Evolutionary conservation across 2,113 vertebrate genomes (phyloP), one percentile per base, ranked within the genome.

Genomic region (Tragelaphus strepsiceros): DNA sequence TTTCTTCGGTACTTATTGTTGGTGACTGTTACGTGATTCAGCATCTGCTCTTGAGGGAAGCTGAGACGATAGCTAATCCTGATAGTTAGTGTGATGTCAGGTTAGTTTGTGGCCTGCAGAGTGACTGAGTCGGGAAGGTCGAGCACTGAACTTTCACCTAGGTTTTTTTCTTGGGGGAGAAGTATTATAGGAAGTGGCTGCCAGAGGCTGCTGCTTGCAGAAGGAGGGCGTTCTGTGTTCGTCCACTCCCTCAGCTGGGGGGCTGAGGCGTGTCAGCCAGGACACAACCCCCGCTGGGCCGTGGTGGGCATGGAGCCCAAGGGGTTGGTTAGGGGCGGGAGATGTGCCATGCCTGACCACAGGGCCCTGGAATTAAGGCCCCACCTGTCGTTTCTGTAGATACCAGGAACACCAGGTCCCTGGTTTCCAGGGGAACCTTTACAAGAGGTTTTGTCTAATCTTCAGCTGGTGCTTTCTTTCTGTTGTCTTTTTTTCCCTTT

Each of bases 21-120:
- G 83, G 43, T 43, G 82, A 53, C 43, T 49, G 1, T 82, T 22
- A 4, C 5, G 2, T 32, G 87, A 39, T 10, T 77, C 43, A 54
- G 64, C 54, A 8, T 24, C 56, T 83, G 54, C 80, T 87, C 82
- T 46, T 62, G 53, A 90, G 59, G 51, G 30, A 9, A 35, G 13
- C 0, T 7, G 10, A 58, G 85, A 30, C 15, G 1, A 5, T 49
- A 49, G 49, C 49, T 49, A 26, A 53, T 46, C 61, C 9, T 1
- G 2, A 24, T 9, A 11, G 14, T 43, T 5, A 11, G 15, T 12
- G 2, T 21, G 7, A 0, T 1, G 9, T 24, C 11, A 39, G 51
- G 30, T 11, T 14, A 12, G 46, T 28, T n/a, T 26, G 22, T 1
- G 10, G 43, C 39, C 39, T 6, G 14, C 6, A 1, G 22, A 43